Percentiles rank a stretch among this genome's conserved stretches.
Evolutionary conservation across 2,888 invertebrate species (phyloP).

Genomic region (Beris morrisii): DNA sequence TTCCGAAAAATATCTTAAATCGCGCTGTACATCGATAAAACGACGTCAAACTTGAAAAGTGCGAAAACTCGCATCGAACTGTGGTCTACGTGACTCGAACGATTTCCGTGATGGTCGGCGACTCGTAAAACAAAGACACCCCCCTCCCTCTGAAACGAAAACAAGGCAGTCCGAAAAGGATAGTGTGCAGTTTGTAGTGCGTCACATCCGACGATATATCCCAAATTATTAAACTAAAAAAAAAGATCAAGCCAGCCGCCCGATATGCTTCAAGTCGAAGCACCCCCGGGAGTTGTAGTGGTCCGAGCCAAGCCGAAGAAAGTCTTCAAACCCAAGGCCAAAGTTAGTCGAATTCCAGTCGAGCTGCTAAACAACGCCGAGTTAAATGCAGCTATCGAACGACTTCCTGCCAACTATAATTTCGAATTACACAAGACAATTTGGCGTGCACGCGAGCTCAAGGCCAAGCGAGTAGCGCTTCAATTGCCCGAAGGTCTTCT

Average conservation of each 20-base stretch:
- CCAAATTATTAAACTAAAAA: too few species aligned
- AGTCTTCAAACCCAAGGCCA: slow-evolving; percentile 74
- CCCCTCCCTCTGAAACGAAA: not conserved
- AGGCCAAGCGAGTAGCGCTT: slow-evolving; percentile 85
- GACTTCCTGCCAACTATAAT: slow-evolving; percentile 91
- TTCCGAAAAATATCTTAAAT: not conserved
- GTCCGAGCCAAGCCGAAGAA: slow-evolving; percentile 80
- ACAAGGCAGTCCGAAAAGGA: too few species aligned
- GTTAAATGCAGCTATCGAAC: slow-evolving; percentile 71
- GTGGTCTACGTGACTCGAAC: slow-evolving; percentile 28
- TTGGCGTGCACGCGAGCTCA: slow-evolving; percentile 88
- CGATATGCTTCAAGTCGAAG: slow-evolving; percentile 18
- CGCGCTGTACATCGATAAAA: not conserved
- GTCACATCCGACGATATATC: too few species aligned
- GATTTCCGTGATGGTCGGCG: slow-evolving; percentile 14
- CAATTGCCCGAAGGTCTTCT: slow-evolving; percentile 97
- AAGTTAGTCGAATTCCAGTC: slow-evolving; percentile 79
- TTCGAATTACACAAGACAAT: slow-evolving; percentile 98
- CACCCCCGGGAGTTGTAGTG: slow-evolving; percentile 59
- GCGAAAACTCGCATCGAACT: not conserved
- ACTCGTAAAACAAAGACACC: slow-evolving; percentile 11
- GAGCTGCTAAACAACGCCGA: slow-evolving; percentile 74
- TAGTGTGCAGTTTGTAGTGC: too few species aligned
- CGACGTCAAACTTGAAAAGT: not conserved
- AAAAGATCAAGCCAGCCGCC: not conserved